Conservation (phyloP, 2,888 invertebrate species). For the Caenorhabditis plicata region DNA sequence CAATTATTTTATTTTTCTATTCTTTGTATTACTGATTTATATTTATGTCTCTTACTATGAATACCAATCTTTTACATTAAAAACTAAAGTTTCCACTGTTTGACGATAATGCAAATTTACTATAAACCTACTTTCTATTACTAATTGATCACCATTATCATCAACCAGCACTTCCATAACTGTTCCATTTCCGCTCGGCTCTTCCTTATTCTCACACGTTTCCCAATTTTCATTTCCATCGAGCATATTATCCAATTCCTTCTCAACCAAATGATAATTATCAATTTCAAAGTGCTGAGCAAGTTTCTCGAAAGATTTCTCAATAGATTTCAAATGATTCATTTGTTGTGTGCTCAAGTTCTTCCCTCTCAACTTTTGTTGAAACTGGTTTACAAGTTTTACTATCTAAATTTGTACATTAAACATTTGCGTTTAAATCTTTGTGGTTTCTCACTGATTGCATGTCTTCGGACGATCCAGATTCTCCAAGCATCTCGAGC, state of each 20-base stretch:
- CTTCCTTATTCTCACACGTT: conserved; percentile 14
- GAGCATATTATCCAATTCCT: conserved; percentile 19
- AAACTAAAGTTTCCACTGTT: background rate
- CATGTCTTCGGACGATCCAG: conserved; percentile 34
- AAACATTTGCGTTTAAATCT: background rate
- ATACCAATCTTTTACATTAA: no score
- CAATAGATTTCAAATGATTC: conserved; percentile 19
- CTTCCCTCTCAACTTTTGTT: conserved; percentile 14
- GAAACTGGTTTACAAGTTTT: conserved; percentile 18
- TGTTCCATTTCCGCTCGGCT: conserved; percentile 22
- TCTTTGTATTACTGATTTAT: no score
- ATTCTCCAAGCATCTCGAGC: conserved; percentile 37
- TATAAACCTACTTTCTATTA: conserved; percentile 21
- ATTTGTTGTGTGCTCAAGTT: conserved; percentile 12
- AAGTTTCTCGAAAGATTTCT: conserved; percentile 28
- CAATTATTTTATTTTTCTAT: background rate
- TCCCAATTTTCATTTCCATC: conserved; percentile 4
- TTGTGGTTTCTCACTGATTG: conserved; percentile 14
- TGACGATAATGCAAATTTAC: background rate
- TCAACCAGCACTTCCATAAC: conserved; percentile 23
- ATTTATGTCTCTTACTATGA: no score
- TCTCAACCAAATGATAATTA: conserved; percentile 12
- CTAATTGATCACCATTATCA: conserved; percentile 41
- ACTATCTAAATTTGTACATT: conserved; percentile 7
- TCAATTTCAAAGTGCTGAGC: conserved; percentile 29